These are phyloP conservation scores for Sterrhoptilus dennistouni DNA, from an alignment of 2,113 vertebrate genomes.

Conservation along the genomic window DNA sequence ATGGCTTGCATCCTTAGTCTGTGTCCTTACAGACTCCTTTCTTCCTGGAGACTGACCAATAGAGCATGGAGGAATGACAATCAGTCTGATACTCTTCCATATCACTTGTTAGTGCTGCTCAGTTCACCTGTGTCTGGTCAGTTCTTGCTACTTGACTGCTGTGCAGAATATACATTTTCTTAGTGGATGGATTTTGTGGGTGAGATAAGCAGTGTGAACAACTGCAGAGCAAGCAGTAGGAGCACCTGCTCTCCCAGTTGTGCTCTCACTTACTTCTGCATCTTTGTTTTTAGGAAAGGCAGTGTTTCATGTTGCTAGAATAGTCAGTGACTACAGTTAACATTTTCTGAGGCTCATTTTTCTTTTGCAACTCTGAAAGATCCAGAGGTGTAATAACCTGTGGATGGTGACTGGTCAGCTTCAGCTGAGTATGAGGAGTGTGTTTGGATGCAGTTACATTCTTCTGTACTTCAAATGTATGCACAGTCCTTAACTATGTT, in stretches of 20 bases:
- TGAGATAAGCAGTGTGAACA: neutral
- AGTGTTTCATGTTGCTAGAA: neutral
- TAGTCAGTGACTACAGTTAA: neutral
- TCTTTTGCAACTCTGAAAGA: neutral
- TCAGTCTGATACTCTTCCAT: rapidly evolving
- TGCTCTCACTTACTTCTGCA: neutral
- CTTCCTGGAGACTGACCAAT: neutral
- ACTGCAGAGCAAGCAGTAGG: neutral
- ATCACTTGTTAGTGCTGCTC: neutral
- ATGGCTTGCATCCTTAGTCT: rapidly evolving
- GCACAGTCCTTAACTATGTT: neutral
- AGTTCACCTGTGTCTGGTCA: neutral
- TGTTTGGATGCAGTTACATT: neutral
- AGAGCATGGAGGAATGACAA: rapidly evolving
- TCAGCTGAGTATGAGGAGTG: neutral
- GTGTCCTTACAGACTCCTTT: neutral
- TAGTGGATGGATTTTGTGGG: neutral
- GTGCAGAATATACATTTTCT: neutral
- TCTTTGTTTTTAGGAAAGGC: neutral
- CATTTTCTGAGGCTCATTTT: neutral
- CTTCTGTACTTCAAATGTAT: neutral
- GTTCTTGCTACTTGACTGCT: neutral
- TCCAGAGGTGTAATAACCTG: neutral
- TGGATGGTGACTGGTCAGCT: neutral
- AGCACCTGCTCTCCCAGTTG: neutral